Percentiles rank a stretch among this genome's conserved stretches.
phyloP scores from a whole-genome alignment of 2,888 invertebrate species.

The Nemotelus pantherinus region DNA sequence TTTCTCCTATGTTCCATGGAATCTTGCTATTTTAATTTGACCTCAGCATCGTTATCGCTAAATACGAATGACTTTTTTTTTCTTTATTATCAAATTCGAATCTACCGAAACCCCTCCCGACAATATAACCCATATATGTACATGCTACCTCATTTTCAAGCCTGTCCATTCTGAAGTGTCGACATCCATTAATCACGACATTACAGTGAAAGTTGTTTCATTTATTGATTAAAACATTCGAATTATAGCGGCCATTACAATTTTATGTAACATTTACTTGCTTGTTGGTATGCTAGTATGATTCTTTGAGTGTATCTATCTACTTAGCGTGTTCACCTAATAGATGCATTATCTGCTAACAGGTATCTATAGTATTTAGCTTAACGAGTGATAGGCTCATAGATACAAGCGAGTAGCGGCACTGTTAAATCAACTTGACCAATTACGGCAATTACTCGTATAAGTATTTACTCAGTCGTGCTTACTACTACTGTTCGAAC shows the following conservation, averaged over 20 bases:
- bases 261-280: too few relatives aligned
- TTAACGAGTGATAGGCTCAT: slow-evolving; percentile 31
- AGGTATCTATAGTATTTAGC: slow-evolving; percentile 24
- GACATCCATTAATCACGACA: slow-evolving; percentile 7
- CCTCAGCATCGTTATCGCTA: too few relatives aligned
- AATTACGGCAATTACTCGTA: slow-evolving; percentile 41
- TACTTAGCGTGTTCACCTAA: slow-evolving; percentile 17
- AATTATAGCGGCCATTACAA: background rate
- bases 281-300: too few relatives aligned
- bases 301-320: too few relatives aligned
- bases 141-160: too few relatives aligned
- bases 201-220: slow-evolving; percentile 29
- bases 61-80: too few relatives aligned
- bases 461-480: slow-evolving; percentile 18
- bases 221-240: slow-evolving; percentile 29
- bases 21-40: too few relatives aligned
- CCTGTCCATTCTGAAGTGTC: background rate
- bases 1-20: too few relatives aligned
- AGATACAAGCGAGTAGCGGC: slow-evolving; percentile 27
- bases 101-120: too few relatives aligned
- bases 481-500: slow-evolving; percentile 5
- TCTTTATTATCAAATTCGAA: too few relatives aligned
- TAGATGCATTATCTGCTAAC: slow-evolving; percentile 36
- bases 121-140: too few relatives aligned
- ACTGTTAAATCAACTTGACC: slow-evolving; percentile 34